These are phyloP conservation scores for Anguilla pacifica DNA, from an alignment of 2,797 vertebrate species.

Conservation along the genomic window DNA sequence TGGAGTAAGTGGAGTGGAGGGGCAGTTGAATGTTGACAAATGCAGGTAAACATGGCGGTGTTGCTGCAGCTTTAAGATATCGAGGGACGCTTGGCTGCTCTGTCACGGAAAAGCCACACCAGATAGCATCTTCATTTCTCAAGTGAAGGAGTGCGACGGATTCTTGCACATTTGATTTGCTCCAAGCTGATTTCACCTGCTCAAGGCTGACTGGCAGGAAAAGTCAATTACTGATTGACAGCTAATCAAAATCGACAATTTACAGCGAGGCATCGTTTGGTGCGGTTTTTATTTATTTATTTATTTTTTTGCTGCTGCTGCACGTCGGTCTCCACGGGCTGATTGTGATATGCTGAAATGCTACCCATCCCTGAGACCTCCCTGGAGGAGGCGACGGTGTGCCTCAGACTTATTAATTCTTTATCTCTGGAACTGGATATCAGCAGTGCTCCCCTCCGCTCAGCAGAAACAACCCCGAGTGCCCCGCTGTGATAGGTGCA, in stretches of 20 bases:
- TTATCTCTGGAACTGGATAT: slow-evolving; percentile 31
- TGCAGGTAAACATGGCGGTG: background rate
- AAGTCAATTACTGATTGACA: background rate
- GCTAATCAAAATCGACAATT: background rate
- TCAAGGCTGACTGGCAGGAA: background rate
- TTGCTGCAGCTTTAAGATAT: slow-evolving; percentile 1
- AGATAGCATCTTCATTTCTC: background rate
- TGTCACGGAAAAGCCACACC: background rate
- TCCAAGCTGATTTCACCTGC: background rate
- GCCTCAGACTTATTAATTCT: slow-evolving; percentile 26
- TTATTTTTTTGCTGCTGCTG: background rate
- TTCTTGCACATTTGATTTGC: background rate
- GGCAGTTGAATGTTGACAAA: background rate
- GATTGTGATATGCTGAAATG: slow-evolving; percentile 26
- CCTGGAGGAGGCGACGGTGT: slow-evolving; percentile 21
- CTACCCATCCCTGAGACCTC: background rate
- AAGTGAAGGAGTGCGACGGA: background rate
- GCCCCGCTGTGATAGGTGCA: background rate
- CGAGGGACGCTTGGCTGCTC: background rate
- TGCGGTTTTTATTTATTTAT: no score
- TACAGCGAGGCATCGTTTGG: background rate
- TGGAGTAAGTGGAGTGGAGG: background rate
- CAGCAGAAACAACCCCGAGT: background rate
- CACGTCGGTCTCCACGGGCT: background rate
- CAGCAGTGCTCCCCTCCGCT: background rate